A percentile compares a stretch with the other conserved stretches of the same genome.
phyloP scores from a whole-genome alignment of 2,113 vertebrate genomes.

The Coptodon bakossiorum region DNA sequence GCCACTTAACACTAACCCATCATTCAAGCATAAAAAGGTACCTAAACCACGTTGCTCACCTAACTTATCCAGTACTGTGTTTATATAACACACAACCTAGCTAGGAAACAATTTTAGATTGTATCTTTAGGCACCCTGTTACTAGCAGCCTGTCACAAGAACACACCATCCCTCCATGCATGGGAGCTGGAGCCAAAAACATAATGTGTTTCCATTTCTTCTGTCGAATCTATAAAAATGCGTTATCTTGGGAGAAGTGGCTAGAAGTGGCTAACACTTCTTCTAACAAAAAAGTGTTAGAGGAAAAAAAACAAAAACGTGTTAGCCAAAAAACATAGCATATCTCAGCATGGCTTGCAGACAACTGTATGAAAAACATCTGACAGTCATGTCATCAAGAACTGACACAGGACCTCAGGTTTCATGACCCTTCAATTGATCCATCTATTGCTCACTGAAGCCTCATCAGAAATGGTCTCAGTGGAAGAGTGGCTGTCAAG shows the following conservation, averaged over 20 bases:
- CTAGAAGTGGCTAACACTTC: not conserved
- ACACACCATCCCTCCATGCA: not conserved
- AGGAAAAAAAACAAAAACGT: not conserved
- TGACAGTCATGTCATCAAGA: not conserved
- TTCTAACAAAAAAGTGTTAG: not conserved
- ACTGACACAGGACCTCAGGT: not conserved
- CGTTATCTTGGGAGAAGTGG: not conserved
- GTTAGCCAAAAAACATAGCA: not conserved
- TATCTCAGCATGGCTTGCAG: not conserved
- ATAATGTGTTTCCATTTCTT: not conserved
- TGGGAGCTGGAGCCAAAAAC: not conserved
- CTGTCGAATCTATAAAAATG: not conserved
- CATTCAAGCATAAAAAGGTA: not conserved
- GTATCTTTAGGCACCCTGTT: not conserved
- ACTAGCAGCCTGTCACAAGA: not conserved
- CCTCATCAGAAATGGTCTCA: not conserved
- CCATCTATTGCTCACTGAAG: not conserved
- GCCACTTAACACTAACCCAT: not conserved
- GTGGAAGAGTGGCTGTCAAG: not conserved
- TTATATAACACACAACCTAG: not conserved
- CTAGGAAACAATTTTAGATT: not conserved
- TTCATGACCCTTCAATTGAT: not conserved
- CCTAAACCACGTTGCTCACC: not conserved
- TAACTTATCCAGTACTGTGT: not conserved
- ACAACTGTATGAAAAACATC: not conserved